Base-by-base conservation (phyloP, 2,113 vertebrate genomes). In the Istiophorus platypterus region DNA sequence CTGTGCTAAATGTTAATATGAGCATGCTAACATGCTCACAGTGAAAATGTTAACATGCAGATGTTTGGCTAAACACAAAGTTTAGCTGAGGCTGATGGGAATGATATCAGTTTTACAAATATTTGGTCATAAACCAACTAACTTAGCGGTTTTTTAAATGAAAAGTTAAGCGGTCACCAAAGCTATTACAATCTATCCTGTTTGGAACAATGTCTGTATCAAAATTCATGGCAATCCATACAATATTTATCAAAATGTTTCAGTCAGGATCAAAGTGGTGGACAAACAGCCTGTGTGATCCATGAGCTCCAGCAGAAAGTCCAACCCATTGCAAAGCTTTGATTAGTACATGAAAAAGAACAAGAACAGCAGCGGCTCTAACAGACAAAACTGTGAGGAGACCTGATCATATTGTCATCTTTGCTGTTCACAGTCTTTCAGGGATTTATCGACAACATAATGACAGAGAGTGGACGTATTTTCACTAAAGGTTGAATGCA, bases 391-490 rank as follows among this genome's bases (percentile, higher is more conserved):
- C 29, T 39, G 15, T 34, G 49, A 26, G 17, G 58, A 56, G 22
- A 34, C 7, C 45, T 56, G 22, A 18, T 56, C 37, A 17, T n/a
- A 11, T 20, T 56, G 49, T 17, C 41, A 26, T 49, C 34, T 67
- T 2, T 34, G 5, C 7, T 76, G n/a, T 49, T 52, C 15, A 64
- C 39, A 47, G 45, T 27, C 41, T 37, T 41, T 9, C 39, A 7
- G 8, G 18, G 63, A 63, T 62, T 59, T 51, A 80, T 63, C 18
- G 80, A 87, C 14, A 7, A 72, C 29, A 72, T 80, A 63, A 80
- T 69, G 34, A 54, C 42, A 39, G 52, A 27, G 5, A 31, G 18
- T 4, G n/a, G 8, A 57, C 52, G 76, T 77, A 52, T 42, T 80
- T 65, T 58, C 12, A 26, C 51, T 27, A 57, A 31, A 17, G 70